Percentiles rank a stretch among this genome's conserved stretches.
phyloP scores from a whole-genome alignment of 1,140 invertebrate genomes.

The Camponotus pennsylvanicus region DNA sequence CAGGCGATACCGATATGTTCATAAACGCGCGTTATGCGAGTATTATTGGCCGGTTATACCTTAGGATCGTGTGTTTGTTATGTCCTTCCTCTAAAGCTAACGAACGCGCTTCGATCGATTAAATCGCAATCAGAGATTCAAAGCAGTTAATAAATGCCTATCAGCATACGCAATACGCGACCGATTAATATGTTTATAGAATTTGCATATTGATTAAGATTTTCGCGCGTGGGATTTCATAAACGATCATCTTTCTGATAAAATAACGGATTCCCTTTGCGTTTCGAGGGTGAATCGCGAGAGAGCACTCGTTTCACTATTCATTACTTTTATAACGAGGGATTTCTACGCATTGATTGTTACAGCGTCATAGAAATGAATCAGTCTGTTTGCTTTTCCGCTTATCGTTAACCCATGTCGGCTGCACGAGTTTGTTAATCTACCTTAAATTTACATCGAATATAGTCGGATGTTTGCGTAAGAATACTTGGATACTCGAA shows the following conservation, averaged over 20 bases:
- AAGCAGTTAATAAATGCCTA: neutral
- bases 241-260: neutral
- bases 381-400: constrained; percentile 12
- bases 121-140: neutral
- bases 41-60: constrained; percentile 23
- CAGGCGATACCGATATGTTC: constrained; percentile 7
- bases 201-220: neutral
- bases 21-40: constrained; percentile 43
- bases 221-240: neutral
- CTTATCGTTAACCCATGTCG: constrained; percentile 8
- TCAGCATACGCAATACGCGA: neutral
- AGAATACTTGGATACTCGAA: constrained; percentile 25
- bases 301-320: neutral
- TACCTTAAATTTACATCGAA: constrained; percentile 43
- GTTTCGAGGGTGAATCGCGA: neutral
- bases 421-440: constrained; percentile 24
- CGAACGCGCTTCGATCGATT: constrained; percentile 13
- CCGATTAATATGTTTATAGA: too few relatives aligned
- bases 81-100: neutral
- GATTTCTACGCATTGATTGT: neutral
- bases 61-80: constrained; percentile 6
- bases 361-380: constrained; percentile 22
- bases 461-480: constrained; percentile 17
- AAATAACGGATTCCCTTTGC: neutral
- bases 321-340: neutral